A percentile compares a stretch with the other conserved stretches of the same genome.
These are phyloP conservation scores for Lycorma delicatula DNA, from an alignment of 1,140 invertebrate genomes.

Conservation along the genomic window DNA sequence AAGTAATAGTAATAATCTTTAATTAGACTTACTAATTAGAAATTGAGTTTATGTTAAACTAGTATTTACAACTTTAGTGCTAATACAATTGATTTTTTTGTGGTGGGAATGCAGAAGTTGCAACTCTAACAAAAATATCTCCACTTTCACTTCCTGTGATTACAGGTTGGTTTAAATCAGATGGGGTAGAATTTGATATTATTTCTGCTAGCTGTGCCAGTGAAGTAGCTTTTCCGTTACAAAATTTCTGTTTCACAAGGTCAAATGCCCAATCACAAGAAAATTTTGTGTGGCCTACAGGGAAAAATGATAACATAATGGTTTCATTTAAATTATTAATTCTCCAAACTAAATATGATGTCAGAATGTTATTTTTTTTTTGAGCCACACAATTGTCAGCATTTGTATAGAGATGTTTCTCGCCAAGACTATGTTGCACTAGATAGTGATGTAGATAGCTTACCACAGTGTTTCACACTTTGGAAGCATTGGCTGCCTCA, in stretches of 20 bases:
- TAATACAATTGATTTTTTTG: no score
- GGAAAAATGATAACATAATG: conserved; percentile 7
- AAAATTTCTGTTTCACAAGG: background rate
- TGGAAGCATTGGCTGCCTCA: no score
- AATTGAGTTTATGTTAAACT: no score
- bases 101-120: no score
- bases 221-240: background rate
- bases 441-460: no score
- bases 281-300: conserved; percentile 15
- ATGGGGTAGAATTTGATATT: conserved; percentile 4
- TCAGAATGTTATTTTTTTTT: conserved; percentile 9
- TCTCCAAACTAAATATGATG: background rate
- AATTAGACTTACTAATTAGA: no score
- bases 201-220: conserved; percentile 7
- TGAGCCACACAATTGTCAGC: no score
- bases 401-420: no score
- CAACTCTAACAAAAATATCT: background rate
- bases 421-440: no score
- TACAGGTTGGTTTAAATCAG: conserved; percentile 8
- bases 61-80: no score
- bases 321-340: background rate
- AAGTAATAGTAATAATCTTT: no score
- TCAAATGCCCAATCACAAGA: conserved; percentile 14
- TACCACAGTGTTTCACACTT: no score
- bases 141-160: background rate